phyloP scores from a whole-genome alignment of 2,888 invertebrate genomes.

The Polydrusus tereticollis region DNA sequence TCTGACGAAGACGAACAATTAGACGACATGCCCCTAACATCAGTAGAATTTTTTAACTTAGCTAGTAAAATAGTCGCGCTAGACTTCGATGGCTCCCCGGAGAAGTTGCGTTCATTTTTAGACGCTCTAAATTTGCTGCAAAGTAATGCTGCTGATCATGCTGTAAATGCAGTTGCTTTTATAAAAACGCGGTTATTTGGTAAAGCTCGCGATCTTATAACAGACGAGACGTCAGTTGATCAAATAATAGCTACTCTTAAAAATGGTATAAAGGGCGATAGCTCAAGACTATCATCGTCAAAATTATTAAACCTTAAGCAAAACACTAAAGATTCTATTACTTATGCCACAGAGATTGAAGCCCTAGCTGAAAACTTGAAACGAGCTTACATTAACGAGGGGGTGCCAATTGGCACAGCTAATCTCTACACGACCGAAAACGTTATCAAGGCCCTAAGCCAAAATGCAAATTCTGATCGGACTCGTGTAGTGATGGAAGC shows the following conservation, averaged over 20 bases:
- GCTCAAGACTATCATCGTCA: conserved; percentile 2
- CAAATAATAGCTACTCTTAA: conserved; percentile 18
- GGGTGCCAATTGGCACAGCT: no score
- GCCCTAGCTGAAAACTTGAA: no score
- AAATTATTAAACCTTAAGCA: conserved; percentile 20
- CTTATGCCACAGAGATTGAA: no score
- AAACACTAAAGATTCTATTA: background rate
- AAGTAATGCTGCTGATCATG: conserved; percentile 13
- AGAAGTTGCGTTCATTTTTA: conserved; percentile 9
- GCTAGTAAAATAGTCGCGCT: conserved; percentile 21
- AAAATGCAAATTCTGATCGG: no score
- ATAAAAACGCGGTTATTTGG: conserved; percentile 24
- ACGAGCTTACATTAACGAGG: no score
- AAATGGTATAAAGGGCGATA: conserved; percentile 25
- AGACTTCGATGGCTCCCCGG: conserved; percentile 23
- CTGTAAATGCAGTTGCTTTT: conserved; percentile 26
- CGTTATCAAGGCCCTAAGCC: no score
- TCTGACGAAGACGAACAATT: no score
- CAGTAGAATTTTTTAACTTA: conserved; percentile 26
- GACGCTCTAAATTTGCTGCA: no score
- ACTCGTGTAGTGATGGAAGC: no score
- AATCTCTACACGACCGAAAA: no score
- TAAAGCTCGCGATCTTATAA: conserved; percentile 6
- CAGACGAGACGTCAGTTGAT: background rate
- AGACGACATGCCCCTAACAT: no score